Base-by-base conservation (phyloP, 2,888 invertebrate species). In the Callyntrura sp. region DNA sequence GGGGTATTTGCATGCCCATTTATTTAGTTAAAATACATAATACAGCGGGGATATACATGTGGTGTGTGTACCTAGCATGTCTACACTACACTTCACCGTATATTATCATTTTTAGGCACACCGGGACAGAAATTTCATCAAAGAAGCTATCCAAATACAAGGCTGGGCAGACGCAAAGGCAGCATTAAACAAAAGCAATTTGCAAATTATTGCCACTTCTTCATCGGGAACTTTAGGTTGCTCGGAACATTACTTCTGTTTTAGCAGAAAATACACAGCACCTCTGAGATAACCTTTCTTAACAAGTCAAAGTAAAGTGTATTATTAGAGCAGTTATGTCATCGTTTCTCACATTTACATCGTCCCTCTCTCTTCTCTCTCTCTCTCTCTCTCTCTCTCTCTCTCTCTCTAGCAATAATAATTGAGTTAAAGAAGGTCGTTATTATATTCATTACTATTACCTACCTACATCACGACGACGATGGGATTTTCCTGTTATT, bases 141-240 rank as follows among this genome's bases (percentile, higher is more conserved):
- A 68, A 43, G 43, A 17, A n/a, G 11, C 17, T 14, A 8, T 35
- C n/a, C 35, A 9, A 68, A 43, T 17, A 68, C 68, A 45, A 48
- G 9, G 11, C 48, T 12, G 48, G 48, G 73, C 11, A 73, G 48
- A 73, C 48, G 48, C 45, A 48, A 48, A 73, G 23, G 6, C 17
- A 48, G 48, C 48, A 73, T 57, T 51, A 73, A 85, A 73, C 62
- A 87, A 87, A 81, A 87, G 87, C 87, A 79, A 87, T 87, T 87
- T 87, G 87, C 81, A 87, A 87, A 87, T 87, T 79, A 81, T 55
- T 79, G 68, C 55, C 68, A 81, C 81, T 78, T 60, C 17, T n/a
- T 73, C 43, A 20, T 48, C 25, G 48, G 28, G 43, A 43, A n/a
- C 35, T 35, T 35, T 35, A 70, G 57, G 51, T 55, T 25, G 35